Conservation (phyloP, 2,113 vertebrate species). For the Corythornis madagascariensis region DNA sequence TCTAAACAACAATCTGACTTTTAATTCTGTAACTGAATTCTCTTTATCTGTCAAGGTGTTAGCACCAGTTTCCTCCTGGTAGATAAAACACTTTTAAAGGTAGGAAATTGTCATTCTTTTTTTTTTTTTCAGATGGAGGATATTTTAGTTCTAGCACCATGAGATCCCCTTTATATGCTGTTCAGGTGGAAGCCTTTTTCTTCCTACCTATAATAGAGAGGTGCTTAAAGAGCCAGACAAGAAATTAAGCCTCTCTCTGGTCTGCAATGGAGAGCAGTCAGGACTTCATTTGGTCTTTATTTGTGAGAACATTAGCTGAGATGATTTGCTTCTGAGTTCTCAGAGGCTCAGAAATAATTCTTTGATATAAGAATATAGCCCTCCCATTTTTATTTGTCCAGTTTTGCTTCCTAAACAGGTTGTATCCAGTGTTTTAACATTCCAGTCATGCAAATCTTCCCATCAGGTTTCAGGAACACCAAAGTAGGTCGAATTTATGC, state of each 20-base stretch:
- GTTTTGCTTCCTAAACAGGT: background rate
- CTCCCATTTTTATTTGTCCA: background rate
- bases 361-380: background rate
- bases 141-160: background rate
- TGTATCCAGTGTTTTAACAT: background rate
- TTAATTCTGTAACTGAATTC: background rate
- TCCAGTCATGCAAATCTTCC: conserved; percentile 20
- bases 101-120: background rate
- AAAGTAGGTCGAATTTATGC: conserved; percentile 39
- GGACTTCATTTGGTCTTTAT: background rate
- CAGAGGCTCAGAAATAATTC: background rate
- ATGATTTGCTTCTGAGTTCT: background rate
- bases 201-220: background rate
- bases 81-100: background rate
- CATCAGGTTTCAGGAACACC: conserved; percentile 12
- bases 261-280: background rate
- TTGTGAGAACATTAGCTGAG: background rate
- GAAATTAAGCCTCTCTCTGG: background rate
- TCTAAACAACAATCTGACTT: conserved; percentile 14
- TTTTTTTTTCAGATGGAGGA: background rate
- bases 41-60: conserved; percentile 14
- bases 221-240: background rate
- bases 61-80: background rate
- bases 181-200: background rate
- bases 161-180: background rate